Conservation (phyloP, 2,888 invertebrate species). For the Hemithea aestivaria region DNA sequence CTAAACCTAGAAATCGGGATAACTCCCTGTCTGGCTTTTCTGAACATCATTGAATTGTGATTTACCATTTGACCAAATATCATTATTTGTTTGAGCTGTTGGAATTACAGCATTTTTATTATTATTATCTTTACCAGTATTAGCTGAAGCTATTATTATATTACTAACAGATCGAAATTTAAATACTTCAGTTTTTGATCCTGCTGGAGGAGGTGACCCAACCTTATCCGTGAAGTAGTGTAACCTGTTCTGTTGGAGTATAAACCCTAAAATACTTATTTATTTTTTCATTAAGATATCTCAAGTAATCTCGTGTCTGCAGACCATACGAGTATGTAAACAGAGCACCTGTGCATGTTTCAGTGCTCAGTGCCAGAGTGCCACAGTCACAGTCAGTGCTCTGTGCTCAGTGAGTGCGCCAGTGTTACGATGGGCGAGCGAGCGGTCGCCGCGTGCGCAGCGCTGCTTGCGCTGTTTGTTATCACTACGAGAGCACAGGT, state of each 20-base stretch:
- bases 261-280: too few relatives aligned
- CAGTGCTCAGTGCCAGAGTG: too few relatives aligned
- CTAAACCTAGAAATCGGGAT: too few relatives aligned
- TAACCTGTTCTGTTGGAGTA: too few relatives aligned
- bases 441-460: conserved; percentile 32
- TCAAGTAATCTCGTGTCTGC: background rate
- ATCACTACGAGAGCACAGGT: conserved; percentile 43
- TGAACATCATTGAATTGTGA: too few relatives aligned
- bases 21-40: too few relatives aligned
- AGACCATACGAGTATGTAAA: conserved; percentile 19
- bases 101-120: conserved; percentile 74
- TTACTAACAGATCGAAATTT: conserved; percentile 88
- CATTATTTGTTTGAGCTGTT: conserved; percentile 87
- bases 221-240: too few relatives aligned
- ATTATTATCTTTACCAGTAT: conserved; percentile 84
- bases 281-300: too few relatives aligned
- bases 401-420: too few relatives aligned
- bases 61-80: conserved; percentile 81
- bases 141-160: conserved; percentile 90
- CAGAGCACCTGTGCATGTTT: conserved; percentile 17
- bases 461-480: conserved; percentile 31
- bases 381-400: too few relatives aligned
- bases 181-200: conserved; percentile 90
- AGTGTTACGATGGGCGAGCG: conserved; percentile 46
- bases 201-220: conserved; percentile 88